A percentile compares a stretch with the other conserved stretches of the same genome.
Evolutionary conservation across 2,113 vertebrate species (phyloP).

Genomic region (Miniopterus natalensis): DNA sequence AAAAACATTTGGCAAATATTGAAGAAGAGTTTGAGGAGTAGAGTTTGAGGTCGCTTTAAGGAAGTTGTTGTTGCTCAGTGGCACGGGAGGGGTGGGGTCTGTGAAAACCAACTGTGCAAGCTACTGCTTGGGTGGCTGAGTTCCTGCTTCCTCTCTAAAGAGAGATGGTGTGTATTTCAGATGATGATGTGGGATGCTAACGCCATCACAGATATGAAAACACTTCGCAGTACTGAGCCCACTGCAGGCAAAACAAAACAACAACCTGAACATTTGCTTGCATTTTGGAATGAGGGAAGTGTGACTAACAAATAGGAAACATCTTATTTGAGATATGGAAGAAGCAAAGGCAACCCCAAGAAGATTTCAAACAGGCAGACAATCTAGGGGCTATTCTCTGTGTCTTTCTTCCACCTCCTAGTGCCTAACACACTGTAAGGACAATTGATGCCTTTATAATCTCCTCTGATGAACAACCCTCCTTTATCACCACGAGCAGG

Average conservation of each 20-base stretch:
- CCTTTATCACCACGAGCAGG: background rate
- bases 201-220: conserved; percentile 14
- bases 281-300: background rate
- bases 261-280: background rate
- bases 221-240: background rate
- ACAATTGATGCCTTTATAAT: background rate
- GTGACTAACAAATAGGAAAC: conserved; percentile 17
- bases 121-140: background rate
- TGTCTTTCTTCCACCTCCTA: background rate
- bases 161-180: background rate
- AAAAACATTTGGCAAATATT: conserved; percentile 21
- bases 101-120: background rate
- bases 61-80: background rate
- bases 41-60: background rate
- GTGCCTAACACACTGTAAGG: background rate
- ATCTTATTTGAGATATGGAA: background rate
- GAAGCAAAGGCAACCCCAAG: background rate
- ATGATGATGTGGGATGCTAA: background rate
- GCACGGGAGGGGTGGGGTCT: rapidly evolving
- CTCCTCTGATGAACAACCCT: background rate
- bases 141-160: background rate
- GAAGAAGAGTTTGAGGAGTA: background rate
- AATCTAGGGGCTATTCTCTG: background rate
- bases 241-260: background rate
- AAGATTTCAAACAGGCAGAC: background rate